Base-by-base conservation (phyloP, 1,140 invertebrate genomes). In the Drosophila rufa region DNA sequence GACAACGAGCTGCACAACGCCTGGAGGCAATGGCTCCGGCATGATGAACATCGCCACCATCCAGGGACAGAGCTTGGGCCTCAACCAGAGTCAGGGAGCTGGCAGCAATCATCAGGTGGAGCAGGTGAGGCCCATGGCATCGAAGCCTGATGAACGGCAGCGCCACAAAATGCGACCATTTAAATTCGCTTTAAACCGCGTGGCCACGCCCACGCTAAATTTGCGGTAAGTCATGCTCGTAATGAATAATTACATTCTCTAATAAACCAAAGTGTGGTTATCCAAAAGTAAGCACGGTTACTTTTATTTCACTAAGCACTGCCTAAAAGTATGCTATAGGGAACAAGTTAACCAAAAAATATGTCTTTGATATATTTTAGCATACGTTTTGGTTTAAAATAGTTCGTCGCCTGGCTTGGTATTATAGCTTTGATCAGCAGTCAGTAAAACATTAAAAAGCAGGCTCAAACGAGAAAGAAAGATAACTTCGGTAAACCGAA, bases 81-180 rank as follows among this genome's bases (percentile, higher is more conserved):
- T 25, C 27, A 42, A 9, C 51, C 65, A 58, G 25, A 58, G 42
- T 40, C 68, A 70, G 43, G 19, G 55, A 25, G 30, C 27, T 42
- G 64, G 53, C 45, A 57, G 69, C 62, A 75, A 80, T 65, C 66
- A 79, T 33, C 76, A 77, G 46, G 55, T 74, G 60, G 59, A 73
- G 47, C 75, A 79, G 58, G 53, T 53, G 43, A 82, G 43, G 57
- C 42, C 68, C 19, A 50, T 95, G 27, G 95, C 96, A 91, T 64
- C 94, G 93, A 38, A 58, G 9, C 30, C 55, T 36, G 56, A 43
- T 22, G 48, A 68, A 40, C 75, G 56, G 94, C 70, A 93, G 93
- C 94, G 95, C 76, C 95, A 94, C 53, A 95, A 94, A 70, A 86
- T 96, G 25, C 94, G 94, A 69, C 95, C 95, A 7, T 93, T 96